Conservation (phyloP, 2,113 vertebrate genomes). For the Prunella himalayana region DNA sequence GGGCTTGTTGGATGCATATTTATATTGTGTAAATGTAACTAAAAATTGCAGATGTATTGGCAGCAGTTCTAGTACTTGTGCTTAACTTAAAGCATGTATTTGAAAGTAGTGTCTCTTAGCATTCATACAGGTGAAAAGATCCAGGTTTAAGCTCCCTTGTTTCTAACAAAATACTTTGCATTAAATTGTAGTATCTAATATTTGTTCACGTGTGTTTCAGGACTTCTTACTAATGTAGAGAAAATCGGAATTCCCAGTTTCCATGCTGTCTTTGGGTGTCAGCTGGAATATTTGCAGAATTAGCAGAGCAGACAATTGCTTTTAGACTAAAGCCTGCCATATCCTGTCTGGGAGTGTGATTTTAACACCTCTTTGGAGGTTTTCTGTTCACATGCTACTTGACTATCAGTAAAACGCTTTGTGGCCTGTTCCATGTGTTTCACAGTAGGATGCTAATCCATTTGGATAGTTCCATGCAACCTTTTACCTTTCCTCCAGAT, state of each 20-base stretch:
- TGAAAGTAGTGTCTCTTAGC: not conserved
- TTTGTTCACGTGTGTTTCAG: not conserved
- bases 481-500: not conserved
- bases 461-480: not conserved
- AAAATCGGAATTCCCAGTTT: not conserved
- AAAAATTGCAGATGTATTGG: not conserved
- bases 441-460: not conserved
- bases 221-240: not conserved
- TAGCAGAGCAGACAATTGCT: not conserved
- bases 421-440: not conserved
- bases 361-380: not conserved
- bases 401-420: not conserved
- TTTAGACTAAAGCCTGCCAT: not conserved
- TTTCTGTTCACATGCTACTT: not conserved
- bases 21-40: not conserved
- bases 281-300: not conserved
- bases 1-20: not conserved
- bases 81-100: not conserved
- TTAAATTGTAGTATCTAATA: not conserved
- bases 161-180: not conserved
- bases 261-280: not conserved
- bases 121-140: not conserved
- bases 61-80: not conserved
- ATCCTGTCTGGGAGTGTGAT: not conserved
- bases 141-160: not conserved